Base-by-base conservation (phyloP, 2,888 invertebrate genomes). In the Hydriomena furcata region DNA sequence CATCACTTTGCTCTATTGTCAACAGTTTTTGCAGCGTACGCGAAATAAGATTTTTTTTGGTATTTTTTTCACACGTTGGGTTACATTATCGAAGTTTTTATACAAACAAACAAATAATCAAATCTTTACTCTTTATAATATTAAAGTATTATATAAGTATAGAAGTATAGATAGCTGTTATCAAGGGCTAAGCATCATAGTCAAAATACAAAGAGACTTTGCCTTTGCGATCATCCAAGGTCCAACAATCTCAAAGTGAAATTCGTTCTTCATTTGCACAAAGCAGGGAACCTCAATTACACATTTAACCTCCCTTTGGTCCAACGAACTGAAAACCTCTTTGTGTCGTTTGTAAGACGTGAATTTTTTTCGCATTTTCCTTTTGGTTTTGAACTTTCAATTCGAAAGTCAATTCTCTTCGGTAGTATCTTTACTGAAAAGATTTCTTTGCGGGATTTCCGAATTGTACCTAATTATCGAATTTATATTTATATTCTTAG, bases 251-350 rank as follows among this genome's bases (percentile, higher is more conserved):
- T 52, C 41, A 44, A 55, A 58, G 58, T 41, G 48, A 48, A 46
- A 47, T 42, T 58, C 41, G 37, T 58, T 55, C 45, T 46, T 51
- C 47, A 46, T 65, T 72, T 61, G 55, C 55, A 55, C 58, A 53
- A 55, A 43, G 49, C 54, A 57, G 48, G 52, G 45, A 51, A 60
- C 59, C 64, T 65, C 63, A 73, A 73, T 76, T 73, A 73, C 61
- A 54, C 59, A 60, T 61, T 65, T 67, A 68, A 63, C 66, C 71
- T 66, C 66, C 63, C 70, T 71, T 53, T 56, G 11, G 58, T 43
- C 51, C 61, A 60, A 65, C 62, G 52, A 46, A 43, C 46, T 46
- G 30, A 31, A 49, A 48, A 49, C 44, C 17, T 27, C 41, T 53
- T 53, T 48, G 43, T 36, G 55, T 54, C 57, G 54, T 52, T 63